Percentiles rank a stretch among this genome's conserved stretches.
Conservation (phyloP, 2,888 invertebrate genomes). For the Selenia dentaria region DNA sequence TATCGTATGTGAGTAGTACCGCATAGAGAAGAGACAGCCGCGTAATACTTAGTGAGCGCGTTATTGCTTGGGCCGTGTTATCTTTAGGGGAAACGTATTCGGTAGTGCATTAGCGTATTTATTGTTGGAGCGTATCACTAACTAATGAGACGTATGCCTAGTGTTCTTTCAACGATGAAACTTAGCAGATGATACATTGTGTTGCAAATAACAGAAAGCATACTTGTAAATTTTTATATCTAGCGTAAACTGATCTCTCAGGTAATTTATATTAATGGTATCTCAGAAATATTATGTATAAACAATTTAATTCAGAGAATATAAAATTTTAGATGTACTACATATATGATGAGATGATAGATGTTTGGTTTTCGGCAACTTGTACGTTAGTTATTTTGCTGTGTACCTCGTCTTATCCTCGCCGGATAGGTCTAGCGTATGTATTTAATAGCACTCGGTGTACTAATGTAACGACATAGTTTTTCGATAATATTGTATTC, state of each 20-base stretch:
- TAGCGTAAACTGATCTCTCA: slow-evolving; percentile 83
- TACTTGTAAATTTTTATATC: slow-evolving; percentile 81
- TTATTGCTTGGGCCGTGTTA: slow-evolving; percentile 74
- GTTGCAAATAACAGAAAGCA: slow-evolving; percentile 72
- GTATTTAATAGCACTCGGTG: slow-evolving; percentile 77
- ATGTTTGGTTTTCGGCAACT: slow-evolving; percentile 68
- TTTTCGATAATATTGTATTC: slow-evolving; percentile 83
- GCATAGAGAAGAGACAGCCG: slow-evolving; percentile 46
- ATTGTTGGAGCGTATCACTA: slow-evolving; percentile 69
- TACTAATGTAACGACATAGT: slow-evolving; percentile 78
- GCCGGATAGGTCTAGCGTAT: slow-evolving; percentile 65
- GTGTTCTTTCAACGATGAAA: slow-evolving; percentile 71
- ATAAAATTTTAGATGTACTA: slow-evolving; percentile 74
- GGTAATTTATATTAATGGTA: slow-evolving; percentile 80
- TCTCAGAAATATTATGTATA: slow-evolving; percentile 78
- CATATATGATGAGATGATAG: slow-evolving; percentile 47
- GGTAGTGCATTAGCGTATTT: slow-evolving; percentile 77
- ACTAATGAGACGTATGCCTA: slow-evolving; percentile 67
- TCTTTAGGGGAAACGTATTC: slow-evolving; percentile 69
- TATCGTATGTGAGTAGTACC: slow-evolving; percentile 46
- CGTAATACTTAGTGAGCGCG: slow-evolving; percentile 51
- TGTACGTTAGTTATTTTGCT: slow-evolving; percentile 66
- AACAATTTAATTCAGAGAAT: slow-evolving; percentile 77
- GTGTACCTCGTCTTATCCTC: slow-evolving; percentile 68
- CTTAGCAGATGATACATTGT: slow-evolving; percentile 66